Base-by-base conservation (phyloP, 2,797 vertebrate genomes). In the Eutrigla gurnardus region DNA sequence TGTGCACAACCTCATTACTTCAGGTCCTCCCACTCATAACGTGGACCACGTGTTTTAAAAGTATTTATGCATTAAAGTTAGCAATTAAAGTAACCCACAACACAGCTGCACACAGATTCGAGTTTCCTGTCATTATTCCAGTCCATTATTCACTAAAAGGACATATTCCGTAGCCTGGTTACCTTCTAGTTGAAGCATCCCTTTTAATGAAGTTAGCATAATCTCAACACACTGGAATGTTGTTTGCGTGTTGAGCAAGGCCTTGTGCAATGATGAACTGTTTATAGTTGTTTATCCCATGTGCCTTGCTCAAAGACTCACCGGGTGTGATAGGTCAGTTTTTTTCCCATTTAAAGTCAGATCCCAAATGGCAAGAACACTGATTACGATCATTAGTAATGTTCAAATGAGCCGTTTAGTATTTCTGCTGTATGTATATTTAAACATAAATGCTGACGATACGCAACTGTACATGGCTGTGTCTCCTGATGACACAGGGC, bases 281-380 rank as follows among this genome's bases (percentile, higher is more conserved):
- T 49, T 81, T 75, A 47, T 57, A 73, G 25, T 7, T 33, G 33
- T 84, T 77, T 70, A 70, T 67, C 49, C 42, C 7, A 64, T 68
- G 2, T 14, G 11, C 2, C 59, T 70, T 77, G 35, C 55, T 43
- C 11, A 33, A 65, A 49, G 8, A 70, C 65, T 5, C 25, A n/a
- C 8, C 14, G 33, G 8, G 1, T 18, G 53, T 15, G 33, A 72
- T 49, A 39, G 32, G 12, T 25, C 25, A 25, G 13, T 65, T 8
- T 47, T 7, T 63, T 65, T 78, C 13, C n/a, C 6, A 36, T 72
- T 54, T 36, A 37, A 59, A 55, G 11, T 39, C 17, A 65, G 13
- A 70, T 33, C 33, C 62, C 8, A 55, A 65, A 60, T 39, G 25
- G 52, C 12, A 67, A 52, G 12, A 36, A 33, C 25, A 25, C 25